Base-by-base conservation (phyloP, 53 echinoderm and acorn worm species). In the Astropecten irregularis region DNA sequence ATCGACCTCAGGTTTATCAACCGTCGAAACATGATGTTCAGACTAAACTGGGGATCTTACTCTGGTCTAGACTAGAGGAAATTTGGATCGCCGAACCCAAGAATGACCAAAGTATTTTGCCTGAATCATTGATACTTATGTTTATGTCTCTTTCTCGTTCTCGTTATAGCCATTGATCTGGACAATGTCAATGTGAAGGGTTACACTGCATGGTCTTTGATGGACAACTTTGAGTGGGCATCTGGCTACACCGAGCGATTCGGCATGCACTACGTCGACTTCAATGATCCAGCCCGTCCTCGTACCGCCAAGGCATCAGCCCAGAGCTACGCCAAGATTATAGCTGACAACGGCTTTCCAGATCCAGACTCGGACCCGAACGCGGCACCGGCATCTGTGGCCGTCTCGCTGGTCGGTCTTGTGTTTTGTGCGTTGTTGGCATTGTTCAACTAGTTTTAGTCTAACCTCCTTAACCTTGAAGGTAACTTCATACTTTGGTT, bases 211-310 rank as follows among this genome's bases (percentile, higher is more conserved):
- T 95, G 95, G 95, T 92, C 95, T 14, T 69, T 95, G 30, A 77
- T 95, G 84, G 95, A 95, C 65, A 95, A 95, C 82, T 95, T 95
- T 19, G 92, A 95, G 81, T 95, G 95, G 95, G 87, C 84, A 0
- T 82, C 84, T 1, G 95, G 95, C 38, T 92, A 89, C 84, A 84
- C 62, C 42, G 89, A 95, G 49, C 70, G 95, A 36, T 95, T 95
- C 44, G 95, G 95, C 65, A 83, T 95, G 65, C 91, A 95, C 77
- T 91, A 92, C 64, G 85, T 95, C 19, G 68, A 95, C 76, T 95
- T 95, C 85, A 68, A 42, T 40, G 92, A 92, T 25, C 86, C 86
- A 0, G 83, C 52, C 18, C 69, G 87, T 29, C 84, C 89, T 15
- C 66, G 95, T 3, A 66, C 69, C 27, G 84, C 89, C 0, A 95